phyloP scores from a whole-genome alignment of 53 echinoderm and acorn worm genomes.

The Paracentrotus lividus region DNA sequence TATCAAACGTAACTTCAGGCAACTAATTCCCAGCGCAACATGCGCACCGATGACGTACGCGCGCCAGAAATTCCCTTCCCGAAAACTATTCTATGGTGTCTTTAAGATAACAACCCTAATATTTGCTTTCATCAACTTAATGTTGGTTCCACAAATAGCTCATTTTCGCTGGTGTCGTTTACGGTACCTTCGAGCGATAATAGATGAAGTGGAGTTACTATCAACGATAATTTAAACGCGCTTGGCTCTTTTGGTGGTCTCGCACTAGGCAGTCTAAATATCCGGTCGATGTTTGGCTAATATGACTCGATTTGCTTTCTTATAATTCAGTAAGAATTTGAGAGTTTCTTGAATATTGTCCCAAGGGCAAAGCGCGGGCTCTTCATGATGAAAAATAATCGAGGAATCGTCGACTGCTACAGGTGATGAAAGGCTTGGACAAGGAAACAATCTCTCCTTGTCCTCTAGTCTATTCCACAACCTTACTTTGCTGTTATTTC shows the following conservation, averaged over 20 bases:
- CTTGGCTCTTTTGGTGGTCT: conserved; percentile 70
- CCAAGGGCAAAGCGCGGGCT: conserved; percentile 32
- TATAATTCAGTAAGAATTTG: conserved; percentile 65
- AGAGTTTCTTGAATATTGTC: conserved; percentile 62
- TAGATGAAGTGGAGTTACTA: conserved; percentile 56
- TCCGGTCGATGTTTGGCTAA: conserved; percentile 67
- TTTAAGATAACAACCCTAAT: conserved; percentile 47
- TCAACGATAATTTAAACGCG: conserved; percentile 68
- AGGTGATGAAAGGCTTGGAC: conserved; percentile 53
- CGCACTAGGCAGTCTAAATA: conserved; percentile 66
- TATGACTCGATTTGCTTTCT: conserved; percentile 64
- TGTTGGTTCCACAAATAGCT: conserved; percentile 69
- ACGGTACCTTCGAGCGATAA: conserved; percentile 63
- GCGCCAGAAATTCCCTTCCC: conserved; percentile 11
- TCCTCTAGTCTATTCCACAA: conserved; percentile 28
- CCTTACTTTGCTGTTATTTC: background rate
- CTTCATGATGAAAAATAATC: conserved; percentile 68
- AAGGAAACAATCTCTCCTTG: conserved; percentile 58
- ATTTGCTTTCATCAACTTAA: conserved; percentile 69
- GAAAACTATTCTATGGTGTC: conserved; percentile 47
- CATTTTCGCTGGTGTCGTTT: conserved; percentile 65
- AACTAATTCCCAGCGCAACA: conserved; percentile 54
- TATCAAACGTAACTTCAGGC: conserved; percentile 31
- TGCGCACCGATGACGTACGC: conserved; percentile 68
- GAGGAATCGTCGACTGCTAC: conserved; percentile 59